Evolutionary conservation across 2,797 vertebrate species (phyloP).

Genomic region (Phataginus tricuspis): DNA sequence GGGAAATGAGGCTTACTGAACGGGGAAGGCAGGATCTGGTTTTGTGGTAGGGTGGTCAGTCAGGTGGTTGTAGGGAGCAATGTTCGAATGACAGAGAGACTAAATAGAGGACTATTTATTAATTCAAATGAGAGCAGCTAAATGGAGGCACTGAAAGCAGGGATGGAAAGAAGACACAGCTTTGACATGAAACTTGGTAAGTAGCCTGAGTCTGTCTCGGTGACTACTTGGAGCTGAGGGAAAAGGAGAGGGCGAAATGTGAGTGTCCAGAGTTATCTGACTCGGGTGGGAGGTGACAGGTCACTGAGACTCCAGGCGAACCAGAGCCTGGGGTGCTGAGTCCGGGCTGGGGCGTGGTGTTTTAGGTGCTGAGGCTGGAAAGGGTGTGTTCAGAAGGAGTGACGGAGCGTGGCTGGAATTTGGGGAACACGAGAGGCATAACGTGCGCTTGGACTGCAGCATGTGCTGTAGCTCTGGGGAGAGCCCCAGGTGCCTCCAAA

Average conservation of each 20-base stretch:
- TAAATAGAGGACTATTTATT: not conserved
- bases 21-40: not conserved
- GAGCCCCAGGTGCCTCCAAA: not conserved
- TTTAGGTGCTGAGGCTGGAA: not conserved
- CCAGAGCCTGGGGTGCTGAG: not conserved
- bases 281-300: not conserved
- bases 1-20: not conserved
- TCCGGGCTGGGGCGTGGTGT: not conserved
- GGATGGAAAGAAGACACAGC: not conserved
- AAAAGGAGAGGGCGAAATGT: not conserved
- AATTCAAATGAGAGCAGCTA: not conserved
- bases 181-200: not conserved
- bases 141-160: not conserved
- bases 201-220: not conserved
- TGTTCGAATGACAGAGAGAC: not conserved
- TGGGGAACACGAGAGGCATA: not conserved
- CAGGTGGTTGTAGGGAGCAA: not conserved
- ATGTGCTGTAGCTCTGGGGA: too few relatives aligned
- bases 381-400: not conserved
- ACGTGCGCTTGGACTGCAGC: not conserved
- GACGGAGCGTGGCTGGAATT: not conserved
- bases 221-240: not conserved
- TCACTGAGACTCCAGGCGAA: not conserved
- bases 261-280: not conserved
- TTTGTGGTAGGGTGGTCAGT: not conserved